Percentiles rank a stretch among this genome's conserved stretches.
Evolutionary conservation across 1,140 invertebrate genomes (phyloP).

Genomic region (Littorina saxatilis): DNA sequence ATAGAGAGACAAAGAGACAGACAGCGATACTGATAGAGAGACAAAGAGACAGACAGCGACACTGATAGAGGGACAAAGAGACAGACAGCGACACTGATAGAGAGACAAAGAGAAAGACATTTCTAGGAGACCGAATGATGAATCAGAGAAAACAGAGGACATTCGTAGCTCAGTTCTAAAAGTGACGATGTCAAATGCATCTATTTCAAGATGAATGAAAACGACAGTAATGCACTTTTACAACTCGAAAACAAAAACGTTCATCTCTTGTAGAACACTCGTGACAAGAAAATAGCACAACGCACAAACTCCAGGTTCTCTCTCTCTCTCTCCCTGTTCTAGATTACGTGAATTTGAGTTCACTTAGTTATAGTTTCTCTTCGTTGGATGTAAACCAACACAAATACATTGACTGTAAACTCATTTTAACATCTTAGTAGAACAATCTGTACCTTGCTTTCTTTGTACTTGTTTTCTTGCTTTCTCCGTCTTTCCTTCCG

Average conservation of each 20-base stretch:
- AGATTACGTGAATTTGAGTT: neutral
- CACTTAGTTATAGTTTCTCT: neutral
- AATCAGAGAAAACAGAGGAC: no score
- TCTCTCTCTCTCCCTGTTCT: neutral
- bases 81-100: no score
- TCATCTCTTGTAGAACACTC: neutral
- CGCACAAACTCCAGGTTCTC: no score
- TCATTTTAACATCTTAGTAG: neutral
- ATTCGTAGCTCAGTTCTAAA: no score
- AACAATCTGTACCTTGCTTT: neutral
- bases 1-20: slow-evolving; percentile 25
- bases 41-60: neutral
- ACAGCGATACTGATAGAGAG: slow-evolving; percentile 1
- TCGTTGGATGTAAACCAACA: neutral
- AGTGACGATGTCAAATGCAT: no score
- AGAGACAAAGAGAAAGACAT: no score
- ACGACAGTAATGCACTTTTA: neutral
- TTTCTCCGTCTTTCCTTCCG: neutral
- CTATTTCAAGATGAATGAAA: neutral
- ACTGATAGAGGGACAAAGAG: no score
- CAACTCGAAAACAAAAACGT: neutral
- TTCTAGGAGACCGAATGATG: no score
- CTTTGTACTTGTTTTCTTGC: neutral
- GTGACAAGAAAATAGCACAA: no score
- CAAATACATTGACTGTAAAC: neutral